These are phyloP conservation scores for Rhinolophus sinicus DNA, from an alignment of 2,113 vertebrate species.

Conservation along the genomic window DNA sequence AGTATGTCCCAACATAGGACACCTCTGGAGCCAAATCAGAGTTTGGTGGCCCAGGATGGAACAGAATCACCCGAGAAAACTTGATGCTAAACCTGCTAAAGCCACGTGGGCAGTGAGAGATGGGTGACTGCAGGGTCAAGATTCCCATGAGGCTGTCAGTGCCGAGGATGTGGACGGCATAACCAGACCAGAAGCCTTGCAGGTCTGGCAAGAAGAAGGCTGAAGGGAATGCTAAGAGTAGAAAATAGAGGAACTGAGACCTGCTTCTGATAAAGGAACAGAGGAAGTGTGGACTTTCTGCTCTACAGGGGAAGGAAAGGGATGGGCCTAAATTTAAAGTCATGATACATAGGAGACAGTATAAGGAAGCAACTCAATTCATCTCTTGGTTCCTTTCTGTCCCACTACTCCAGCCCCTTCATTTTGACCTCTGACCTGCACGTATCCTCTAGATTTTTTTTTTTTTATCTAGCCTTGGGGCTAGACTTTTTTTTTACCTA, in stretches of 20 bases:
- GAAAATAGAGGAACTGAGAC: not conserved
- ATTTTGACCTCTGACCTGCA: not conserved
- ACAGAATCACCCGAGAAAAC: not conserved
- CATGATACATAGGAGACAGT: not conserved
- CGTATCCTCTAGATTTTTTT: not conserved
- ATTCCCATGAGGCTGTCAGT: not conserved
- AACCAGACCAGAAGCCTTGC: not conserved
- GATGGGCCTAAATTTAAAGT: not conserved
- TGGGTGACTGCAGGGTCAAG: not conserved
- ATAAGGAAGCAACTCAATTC: not conserved
- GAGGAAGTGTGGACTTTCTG: not conserved
- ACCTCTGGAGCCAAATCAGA: not conserved
- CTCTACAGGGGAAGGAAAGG: not conserved
- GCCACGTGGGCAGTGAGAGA: not conserved
- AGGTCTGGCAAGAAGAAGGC: not conserved
- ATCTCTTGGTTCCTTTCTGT: not conserved
- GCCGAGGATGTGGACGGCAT: not conserved
- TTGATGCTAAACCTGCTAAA: not conserved
- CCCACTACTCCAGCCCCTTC: not conserved
- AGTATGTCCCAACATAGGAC: not conserved
- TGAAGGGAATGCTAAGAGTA: not conserved
- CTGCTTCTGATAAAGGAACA: constrained; percentile 36
- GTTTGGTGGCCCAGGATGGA: not conserved
- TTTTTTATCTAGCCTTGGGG: not conserved
- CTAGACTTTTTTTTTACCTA: not conserved